Base-by-base conservation (phyloP, 1,140 invertebrate genomes). In the Drosophila sproati region DNA sequence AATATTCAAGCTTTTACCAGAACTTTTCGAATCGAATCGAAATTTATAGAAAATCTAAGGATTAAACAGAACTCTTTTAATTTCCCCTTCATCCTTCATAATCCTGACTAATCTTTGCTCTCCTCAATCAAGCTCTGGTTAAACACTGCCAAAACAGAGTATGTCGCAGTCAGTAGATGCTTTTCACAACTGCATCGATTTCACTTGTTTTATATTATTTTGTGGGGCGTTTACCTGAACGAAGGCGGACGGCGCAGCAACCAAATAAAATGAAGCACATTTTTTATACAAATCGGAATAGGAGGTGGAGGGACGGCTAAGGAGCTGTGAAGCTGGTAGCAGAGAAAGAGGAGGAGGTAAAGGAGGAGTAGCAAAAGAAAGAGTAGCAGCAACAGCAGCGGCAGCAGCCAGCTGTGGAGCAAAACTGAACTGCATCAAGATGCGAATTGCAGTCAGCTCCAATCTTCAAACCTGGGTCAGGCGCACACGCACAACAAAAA, bases 241-340 rank as follows among this genome's bases (percentile, higher is more conserved):
- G 80, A 77, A 89, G 85, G 83, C 83, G 83, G 83, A 88, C 80
- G 85, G 67, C 70, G 56, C 68, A 75, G 80, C 85, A 63, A 60
- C 69, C 86, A 90, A 89, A 90, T 89, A 90, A 89, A 89, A 89
- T 89, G 85, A 90, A 90, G 86, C 85, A 89, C 82, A 89, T 89
- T 89, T 89, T 90, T 88, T 89, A 88, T 80, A 80, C 83, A 88
- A 88, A 80, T 89, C 77, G 73, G 62, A 61, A 78, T 83, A 71
- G 73, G 69, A 56, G 82, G 63, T 45, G 64, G 61, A 76, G 63
- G 60, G 20, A 20, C 20, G 20, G 20, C 20, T 20, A 1, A 20
- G 20, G 20, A 20, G 20, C 20, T 20, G 20, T 20, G 20, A 0
- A 20, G 20, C 20, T 20, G 20, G 20, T 20, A 64, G 55, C 63